phyloP scores from a whole-genome alignment of 2,113 vertebrate genomes.

The Ictalurus punctatus region DNA sequence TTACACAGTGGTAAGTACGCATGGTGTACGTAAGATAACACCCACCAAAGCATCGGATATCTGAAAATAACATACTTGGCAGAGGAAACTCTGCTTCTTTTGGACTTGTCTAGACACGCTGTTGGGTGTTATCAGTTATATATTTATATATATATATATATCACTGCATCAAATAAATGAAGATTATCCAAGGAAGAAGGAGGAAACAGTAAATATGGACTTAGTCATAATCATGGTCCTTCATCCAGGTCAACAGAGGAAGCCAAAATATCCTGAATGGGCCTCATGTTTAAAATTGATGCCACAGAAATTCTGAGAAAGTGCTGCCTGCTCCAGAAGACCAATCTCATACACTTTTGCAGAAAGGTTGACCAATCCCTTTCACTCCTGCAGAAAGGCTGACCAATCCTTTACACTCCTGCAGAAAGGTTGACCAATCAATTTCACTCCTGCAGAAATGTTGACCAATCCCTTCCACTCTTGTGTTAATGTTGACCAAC shows the following conservation, averaged over 20 bases:
- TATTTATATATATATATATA: neutral
- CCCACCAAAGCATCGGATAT: neutral
- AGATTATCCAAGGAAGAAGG: neutral
- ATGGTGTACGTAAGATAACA: neutral
- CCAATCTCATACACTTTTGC: neutral
- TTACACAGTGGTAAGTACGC: neutral
- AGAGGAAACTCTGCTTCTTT: neutral
- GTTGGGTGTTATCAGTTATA: neutral
- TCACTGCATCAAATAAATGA: neutral
- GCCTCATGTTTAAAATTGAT: neutral
- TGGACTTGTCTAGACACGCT: neutral
- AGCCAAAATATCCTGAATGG: neutral
- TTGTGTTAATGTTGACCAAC: neutral
- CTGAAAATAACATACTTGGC: conserved; percentile 12
- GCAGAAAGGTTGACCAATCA: neutral
- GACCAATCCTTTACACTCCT: neutral
- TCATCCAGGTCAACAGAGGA: neutral
- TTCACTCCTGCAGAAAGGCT: neutral
- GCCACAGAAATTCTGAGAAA: neutral
- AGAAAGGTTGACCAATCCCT: neutral
- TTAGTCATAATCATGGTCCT: neutral
- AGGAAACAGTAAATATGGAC: neutral
- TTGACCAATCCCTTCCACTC: neutral
- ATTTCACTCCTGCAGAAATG: neutral
- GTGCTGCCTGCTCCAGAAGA: neutral